Evolutionary conservation across 2,888 invertebrate species (phyloP), one percentile per base, ranked within the genome.

Genomic region (Orthonychiurus folsomi): DNA sequence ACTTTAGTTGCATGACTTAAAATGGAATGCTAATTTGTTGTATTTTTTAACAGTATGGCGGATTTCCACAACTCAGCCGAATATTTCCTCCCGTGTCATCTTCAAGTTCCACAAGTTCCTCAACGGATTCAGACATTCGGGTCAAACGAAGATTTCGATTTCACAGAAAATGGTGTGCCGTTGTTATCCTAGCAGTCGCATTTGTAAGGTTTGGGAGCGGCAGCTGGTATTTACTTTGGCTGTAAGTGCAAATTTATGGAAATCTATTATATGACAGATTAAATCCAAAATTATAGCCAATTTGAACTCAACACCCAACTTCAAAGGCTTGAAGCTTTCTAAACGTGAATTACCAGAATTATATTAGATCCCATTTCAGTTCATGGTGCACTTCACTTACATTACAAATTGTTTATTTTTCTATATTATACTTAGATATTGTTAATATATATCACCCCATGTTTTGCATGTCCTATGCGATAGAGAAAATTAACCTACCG

Each of bases 91-190:
- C 70, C 50, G 66, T 71, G 15, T 70, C 69, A 1, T 70, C 69
- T 1, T 71, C 71, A 1, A 66, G 66, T 21, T 68, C 68, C 59
- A 69, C 71, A 9, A 67, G 65, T 37, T 69, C 70, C 20, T 73
- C 90, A 0, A 88, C 89, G 70, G 89, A 89, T 81, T 91, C 90
- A 73, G 90, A 92, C 78, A 91, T 92, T 76, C 83, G 90, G 71
- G 92, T 92, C 78, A 91, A 91, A 20, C 82, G 74, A 58, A 91
- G 90, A 79, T 81, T 90, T 71, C 87, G 88, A 69, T 86, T 89
- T 61, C 88, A 89, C 71, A 88, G 89, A 77, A 85, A 88, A 75
- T 89, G 90, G 73, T 91, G 91, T 74, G 91, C 92, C 78, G 91
- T 88, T 73, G 86, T 92, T 63, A 82, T 91, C 64, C 88, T 91